Conservation (phyloP, 2,888 invertebrate species). For the Malacosoma neustria region DNA sequence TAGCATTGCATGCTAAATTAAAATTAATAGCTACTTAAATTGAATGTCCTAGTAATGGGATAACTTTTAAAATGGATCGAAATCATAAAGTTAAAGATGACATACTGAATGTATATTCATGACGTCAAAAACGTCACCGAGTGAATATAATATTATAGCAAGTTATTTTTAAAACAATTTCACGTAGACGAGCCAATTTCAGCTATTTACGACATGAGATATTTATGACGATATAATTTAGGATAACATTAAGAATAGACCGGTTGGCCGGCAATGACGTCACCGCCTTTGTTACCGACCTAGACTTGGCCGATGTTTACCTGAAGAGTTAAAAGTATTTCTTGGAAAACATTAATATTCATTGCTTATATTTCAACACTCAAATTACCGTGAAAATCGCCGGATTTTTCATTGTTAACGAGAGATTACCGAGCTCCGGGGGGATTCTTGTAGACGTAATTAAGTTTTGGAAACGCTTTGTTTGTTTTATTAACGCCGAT, state of each 20-base stretch:
- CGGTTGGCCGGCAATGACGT: constrained; percentile 7
- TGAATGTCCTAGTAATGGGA: no score
- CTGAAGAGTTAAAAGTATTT: neutral
- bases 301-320: neutral
- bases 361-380: neutral
- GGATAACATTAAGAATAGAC: constrained; percentile 10
- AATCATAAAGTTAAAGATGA: no score
- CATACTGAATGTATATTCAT: no score
- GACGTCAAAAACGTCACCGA: neutral
- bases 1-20: no score
- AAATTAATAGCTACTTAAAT: no score
- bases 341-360: neutral
- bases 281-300: constrained; percentile 1
- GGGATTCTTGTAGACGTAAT: no score
- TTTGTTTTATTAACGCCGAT: neutral
- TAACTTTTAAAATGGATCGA: no score
- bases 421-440: neutral
- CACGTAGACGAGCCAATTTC: constrained; percentile 17
- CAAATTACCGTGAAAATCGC: neutral
- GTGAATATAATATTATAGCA: neutral
- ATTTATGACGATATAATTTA: neutral
- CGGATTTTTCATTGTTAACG: neutral
- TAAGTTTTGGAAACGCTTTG: no score
- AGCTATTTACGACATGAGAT: constrained; percentile 17
- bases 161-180: constrained; percentile 1